Evolutionary conservation across 2,113 vertebrate species (phyloP), one percentile per base, ranked within the genome.

Genomic region (Nansenia antarctica): DNA sequence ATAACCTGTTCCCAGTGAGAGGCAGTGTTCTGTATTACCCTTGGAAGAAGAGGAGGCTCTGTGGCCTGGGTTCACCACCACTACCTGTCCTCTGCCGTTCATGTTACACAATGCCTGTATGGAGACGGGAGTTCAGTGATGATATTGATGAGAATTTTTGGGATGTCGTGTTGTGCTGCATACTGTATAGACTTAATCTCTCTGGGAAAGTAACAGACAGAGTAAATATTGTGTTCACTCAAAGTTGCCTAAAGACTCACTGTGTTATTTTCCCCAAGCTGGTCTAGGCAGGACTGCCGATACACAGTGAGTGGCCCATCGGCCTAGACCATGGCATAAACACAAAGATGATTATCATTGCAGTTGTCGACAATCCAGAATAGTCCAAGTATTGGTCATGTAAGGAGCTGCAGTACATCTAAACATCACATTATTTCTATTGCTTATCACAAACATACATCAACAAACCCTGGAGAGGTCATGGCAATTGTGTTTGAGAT

Each of bases 1-100:
- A 37, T 37, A 26, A 0, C 22, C 57, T 15, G 11, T 18, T 54
- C 79, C 74, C 76, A 80, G 79, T 57, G 77, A 63, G 31, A 35
- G 52, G 58, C 54, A 74, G 39, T 61, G 61, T 32, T 29, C 57
- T n/a, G n/a, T n/a, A n/a, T n/a, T n/a, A n/a, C n/a, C n/a, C n/a
- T n/a, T n/a, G n/a, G n/a, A n/a, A n/a, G n/a, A n/a, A n/a, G n/a
- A n/a, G n/a, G n/a, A n/a, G n/a, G n/a, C n/a, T n/a, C n/a, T n/a
- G n/a, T n/a, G n/a, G n/a, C n/a, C n/a, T n/a, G n/a, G n/a, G n/a
- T n/a, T n/a, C n/a, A n/a, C n/a, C n/a, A n/a, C n/a, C n/a, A n/a
- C n/a, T n/a, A n/a, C n/a, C n/a, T n/a, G n/a, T n/a, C n/a, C n/a
- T n/a, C n/a, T n/a, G n/a, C n/a, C n/a, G n/a, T n/a, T n/a, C n/a